phyloP scores from a whole-genome alignment of 2,888 invertebrate species.

The Seladonia tumulorum region DNA sequence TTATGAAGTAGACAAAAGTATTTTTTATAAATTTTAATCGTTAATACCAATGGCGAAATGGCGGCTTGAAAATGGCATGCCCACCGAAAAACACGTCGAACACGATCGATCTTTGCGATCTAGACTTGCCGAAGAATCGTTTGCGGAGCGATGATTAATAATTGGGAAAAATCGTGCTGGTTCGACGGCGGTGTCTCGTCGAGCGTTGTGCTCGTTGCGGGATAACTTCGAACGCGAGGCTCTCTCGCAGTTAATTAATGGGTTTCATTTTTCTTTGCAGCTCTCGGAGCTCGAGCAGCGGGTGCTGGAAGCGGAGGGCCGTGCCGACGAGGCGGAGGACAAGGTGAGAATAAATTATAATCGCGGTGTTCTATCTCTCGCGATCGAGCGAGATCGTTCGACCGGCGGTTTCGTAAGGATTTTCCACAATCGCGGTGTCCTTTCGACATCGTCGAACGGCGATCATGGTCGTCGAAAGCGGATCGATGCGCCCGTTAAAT shows the following conservation, averaged over 20 bases:
- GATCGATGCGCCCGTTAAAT: constrained; percentile 27
- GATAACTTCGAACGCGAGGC: not conserved
- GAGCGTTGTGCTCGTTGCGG: not conserved
- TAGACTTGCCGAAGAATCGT: too few relatives aligned
- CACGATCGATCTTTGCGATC: too few relatives aligned
- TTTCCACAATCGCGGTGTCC: not conserved
- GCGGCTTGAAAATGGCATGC: too few relatives aligned
- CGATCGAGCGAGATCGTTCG: constrained; percentile 17
- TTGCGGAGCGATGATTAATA: too few relatives aligned
- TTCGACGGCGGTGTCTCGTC: too few relatives aligned
- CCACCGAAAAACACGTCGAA: too few relatives aligned
- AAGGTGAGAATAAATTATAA: constrained; percentile 88
- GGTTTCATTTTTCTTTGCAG: constrained; percentile 86
- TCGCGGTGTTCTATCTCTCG: constrained; percentile 13
- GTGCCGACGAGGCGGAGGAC: constrained; percentile 97
- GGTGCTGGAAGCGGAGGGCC: constrained; percentile 95
- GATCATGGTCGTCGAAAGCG: not conserved
- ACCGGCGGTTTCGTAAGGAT: not conserved
- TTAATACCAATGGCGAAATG: too few relatives aligned
- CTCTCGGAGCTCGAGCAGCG: constrained; percentile 97
- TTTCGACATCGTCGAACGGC: not conserved
- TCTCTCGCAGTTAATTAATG: not conserved
- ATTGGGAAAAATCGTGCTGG: too few relatives aligned
- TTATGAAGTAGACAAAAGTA: too few relatives aligned
- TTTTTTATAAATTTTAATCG: too few relatives aligned